Conservation (phyloP, 2,797 vertebrate species). For the Pteronotus mesoamericanus region DNA sequence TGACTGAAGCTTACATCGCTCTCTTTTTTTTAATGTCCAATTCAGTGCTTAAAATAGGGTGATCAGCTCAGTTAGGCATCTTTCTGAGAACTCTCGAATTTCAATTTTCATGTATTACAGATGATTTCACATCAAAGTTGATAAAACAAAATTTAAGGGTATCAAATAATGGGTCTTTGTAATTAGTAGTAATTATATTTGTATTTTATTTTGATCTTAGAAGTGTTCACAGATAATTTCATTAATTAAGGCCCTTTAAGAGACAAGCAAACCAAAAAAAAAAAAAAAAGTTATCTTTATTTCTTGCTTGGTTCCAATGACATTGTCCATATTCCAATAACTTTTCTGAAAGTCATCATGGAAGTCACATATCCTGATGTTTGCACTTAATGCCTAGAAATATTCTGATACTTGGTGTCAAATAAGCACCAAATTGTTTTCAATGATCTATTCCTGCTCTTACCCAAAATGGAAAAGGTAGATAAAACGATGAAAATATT, state of each 20-base stretch:
- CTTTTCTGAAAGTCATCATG: neutral
- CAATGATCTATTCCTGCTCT: neutral
- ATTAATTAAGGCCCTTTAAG: neutral
- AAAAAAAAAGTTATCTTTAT: neutral
- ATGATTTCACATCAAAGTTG: neutral
- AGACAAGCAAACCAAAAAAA: neutral
- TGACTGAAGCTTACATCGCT: neutral
- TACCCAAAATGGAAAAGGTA: neutral
- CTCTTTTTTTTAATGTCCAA: neutral
- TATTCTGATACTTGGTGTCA: neutral
- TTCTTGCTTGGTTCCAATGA: neutral
- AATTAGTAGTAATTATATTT: constrained; percentile 7
- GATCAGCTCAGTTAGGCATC: neutral
- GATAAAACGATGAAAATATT: neutral
- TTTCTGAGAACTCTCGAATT: neutral
- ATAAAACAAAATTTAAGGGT: neutral
- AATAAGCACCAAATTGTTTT: neutral
- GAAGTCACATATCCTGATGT: neutral
- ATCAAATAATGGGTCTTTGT: neutral
- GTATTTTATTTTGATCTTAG: neutral
- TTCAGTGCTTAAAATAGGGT: neutral
- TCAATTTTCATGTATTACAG: constrained; percentile 5
- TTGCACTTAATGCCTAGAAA: neutral
- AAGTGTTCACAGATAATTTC: neutral
- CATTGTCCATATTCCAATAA: neutral